A percentile compares a stretch with the other conserved stretches of the same genome.
These are phyloP conservation scores for Ctenochaetus hawaiiensis DNA, from an alignment of 2,797 vertebrate species.

Conservation along the genomic window DNA sequence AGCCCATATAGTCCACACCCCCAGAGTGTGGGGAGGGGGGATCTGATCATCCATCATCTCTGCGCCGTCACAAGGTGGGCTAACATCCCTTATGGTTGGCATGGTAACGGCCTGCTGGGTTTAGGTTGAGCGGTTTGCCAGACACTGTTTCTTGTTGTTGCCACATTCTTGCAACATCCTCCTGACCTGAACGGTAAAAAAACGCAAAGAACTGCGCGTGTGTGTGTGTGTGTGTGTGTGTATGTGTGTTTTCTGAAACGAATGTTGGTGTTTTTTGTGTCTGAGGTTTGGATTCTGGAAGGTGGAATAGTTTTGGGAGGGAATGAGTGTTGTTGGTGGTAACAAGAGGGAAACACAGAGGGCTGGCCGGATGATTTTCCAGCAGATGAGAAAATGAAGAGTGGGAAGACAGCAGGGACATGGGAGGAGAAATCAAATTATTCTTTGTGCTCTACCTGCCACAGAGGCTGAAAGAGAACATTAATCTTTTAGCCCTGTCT, in stretches of 20 bases:
- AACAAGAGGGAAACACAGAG: slow-evolving; percentile 53
- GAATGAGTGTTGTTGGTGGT: background rate
- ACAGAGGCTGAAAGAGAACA: slow-evolving; percentile 77
- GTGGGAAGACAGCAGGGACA: slow-evolving; percentile 66
- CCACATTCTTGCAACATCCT: slow-evolving; percentile 83
- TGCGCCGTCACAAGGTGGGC: slow-evolving; percentile 80
- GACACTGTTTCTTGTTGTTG: slow-evolving; percentile 81
- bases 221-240: slow-evolving; percentile 35
- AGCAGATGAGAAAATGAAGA: slow-evolving; percentile 71
- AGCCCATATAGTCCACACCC: slow-evolving; percentile 59
- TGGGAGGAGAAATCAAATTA: slow-evolving; percentile 82
- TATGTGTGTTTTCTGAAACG: slow-evolving; percentile 37
- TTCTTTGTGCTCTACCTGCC: slow-evolving; percentile 82
- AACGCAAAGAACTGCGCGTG: slow-evolving; percentile 37
- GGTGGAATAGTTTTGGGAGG: slow-evolving; percentile 40
- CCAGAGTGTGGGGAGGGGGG: slow-evolving; percentile 56
- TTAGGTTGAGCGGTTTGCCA: slow-evolving; percentile 75
- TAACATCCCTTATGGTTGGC: slow-evolving; percentile 79
- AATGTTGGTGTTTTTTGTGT: slow-evolving; percentile 57
- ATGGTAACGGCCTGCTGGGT: slow-evolving; percentile 81
- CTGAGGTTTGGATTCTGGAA: slow-evolving; percentile 43
- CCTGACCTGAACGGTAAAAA: slow-evolving; percentile 65
- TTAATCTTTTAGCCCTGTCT: slow-evolving; percentile 80
- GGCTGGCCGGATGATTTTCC: slow-evolving; percentile 52
- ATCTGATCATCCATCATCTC: slow-evolving; percentile 80